phyloP scores from a whole-genome alignment of 2,888 invertebrate species.

The Biston stratarius region DNA sequence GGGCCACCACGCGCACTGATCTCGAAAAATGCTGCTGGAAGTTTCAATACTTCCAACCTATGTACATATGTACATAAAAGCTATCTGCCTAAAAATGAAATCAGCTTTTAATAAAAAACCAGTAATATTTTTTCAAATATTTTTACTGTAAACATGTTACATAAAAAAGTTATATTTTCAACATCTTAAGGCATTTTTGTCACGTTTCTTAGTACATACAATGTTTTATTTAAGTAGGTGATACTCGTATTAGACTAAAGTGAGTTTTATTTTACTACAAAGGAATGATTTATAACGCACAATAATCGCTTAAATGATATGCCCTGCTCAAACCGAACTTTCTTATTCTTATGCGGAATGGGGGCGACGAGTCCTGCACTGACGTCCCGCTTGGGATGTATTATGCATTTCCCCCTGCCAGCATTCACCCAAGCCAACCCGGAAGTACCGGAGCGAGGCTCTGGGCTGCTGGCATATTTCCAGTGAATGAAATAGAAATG shows the following conservation, averaged over 20 bases:
- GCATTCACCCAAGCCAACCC: too few relatives aligned
- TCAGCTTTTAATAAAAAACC: not conserved
- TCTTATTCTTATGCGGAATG: too few relatives aligned
- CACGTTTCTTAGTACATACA: constrained; percentile 40
- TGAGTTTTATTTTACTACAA: constrained; percentile 9
- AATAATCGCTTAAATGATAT: constrained; percentile 4
- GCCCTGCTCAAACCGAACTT: not conserved
- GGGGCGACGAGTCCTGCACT: too few relatives aligned
- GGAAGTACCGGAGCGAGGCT: too few relatives aligned
- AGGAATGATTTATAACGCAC: not conserved
- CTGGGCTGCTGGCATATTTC: too few relatives aligned
- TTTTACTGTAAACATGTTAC: constrained; percentile 61
- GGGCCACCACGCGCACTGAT: too few relatives aligned
- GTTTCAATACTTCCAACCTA: too few relatives aligned
- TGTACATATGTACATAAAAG: not conserved
- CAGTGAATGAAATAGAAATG: too few relatives aligned
- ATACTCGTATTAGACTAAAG: constrained; percentile 11
- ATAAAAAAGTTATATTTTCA: constrained; percentile 53
- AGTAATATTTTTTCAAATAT: constrained; percentile 4
- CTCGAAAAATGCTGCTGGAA: too few relatives aligned
- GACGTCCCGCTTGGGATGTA: too few relatives aligned
- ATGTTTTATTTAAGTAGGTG: constrained; percentile 13
- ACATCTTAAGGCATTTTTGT: constrained; percentile 60
- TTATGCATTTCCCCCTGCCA: too few relatives aligned
- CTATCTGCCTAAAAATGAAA: not conserved